Evolutionary conservation across 1,140 invertebrate genomes (phyloP).

Genomic region (Battus philenor): DNA sequence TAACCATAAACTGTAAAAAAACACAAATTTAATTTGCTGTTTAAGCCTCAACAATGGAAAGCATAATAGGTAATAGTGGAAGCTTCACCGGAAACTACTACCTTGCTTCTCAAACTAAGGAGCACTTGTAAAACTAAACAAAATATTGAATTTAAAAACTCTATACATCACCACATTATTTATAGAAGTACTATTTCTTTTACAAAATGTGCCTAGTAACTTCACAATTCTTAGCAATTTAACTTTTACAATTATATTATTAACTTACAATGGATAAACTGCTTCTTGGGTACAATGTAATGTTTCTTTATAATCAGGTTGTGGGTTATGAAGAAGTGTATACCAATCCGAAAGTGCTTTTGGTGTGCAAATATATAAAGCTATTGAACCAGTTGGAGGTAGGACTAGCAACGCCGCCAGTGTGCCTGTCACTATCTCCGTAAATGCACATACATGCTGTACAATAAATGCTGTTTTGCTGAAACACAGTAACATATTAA

Average conservation of each 20-base stretch:
- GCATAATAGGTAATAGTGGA: too few species aligned
- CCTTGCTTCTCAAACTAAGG: too few species aligned
- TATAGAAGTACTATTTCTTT: too few species aligned
- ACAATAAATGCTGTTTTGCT: conserved; percentile 65
- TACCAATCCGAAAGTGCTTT: conserved; percentile 95
- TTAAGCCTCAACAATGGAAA: too few species aligned
- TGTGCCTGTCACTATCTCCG: conserved; percentile 86
- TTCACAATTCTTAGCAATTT: too few species aligned
- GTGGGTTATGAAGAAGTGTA: conserved; percentile 95
- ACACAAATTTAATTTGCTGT: too few species aligned
- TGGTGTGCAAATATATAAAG: conserved; percentile 86
- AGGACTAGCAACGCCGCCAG: conserved; percentile 85
- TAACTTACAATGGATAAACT: conserved; percentile 95
- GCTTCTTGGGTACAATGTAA: conserved; percentile 97
- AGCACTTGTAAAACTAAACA: too few species aligned
- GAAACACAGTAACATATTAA: conserved; percentile 28
- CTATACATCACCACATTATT: too few species aligned
- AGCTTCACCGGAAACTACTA: too few species aligned
- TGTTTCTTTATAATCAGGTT: conserved; percentile 91
- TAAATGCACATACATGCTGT: conserved; percentile 86
- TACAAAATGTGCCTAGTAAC: too few species aligned
- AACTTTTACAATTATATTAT: not conserved
- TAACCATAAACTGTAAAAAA: too few species aligned
- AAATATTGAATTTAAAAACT: too few species aligned
- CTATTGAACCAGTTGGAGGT: conserved; percentile 85